These are phyloP conservation scores for Pasiphila rectangulata DNA, from an alignment of 2,888 invertebrate species.

Conservation along the genomic window DNA sequence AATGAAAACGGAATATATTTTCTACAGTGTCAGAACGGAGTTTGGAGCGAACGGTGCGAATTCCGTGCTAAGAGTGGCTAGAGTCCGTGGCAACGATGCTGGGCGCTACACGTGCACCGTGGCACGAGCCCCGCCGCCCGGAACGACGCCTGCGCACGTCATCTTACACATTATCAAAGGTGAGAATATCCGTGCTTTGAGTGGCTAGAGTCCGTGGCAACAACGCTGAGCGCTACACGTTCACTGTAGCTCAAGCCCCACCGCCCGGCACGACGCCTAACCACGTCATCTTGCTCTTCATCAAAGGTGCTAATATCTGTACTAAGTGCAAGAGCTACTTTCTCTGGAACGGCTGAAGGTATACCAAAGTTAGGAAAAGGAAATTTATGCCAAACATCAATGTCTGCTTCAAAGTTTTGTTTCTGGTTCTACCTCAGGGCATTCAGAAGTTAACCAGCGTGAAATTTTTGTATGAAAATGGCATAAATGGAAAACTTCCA, in stretches of 20 bases:
- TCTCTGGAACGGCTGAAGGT: too few species aligned
- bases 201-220: conserved; percentile 68
- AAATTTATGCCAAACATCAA: too few species aligned
- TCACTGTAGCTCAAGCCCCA: conserved; percentile 64
- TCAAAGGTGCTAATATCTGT: conserved; percentile 61
- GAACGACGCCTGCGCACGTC: conserved; percentile 63
- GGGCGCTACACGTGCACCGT: conserved; percentile 70
- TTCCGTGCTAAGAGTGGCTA: conserved; percentile 52
- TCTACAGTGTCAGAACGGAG: conserved; percentile 67
- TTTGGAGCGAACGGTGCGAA: conserved; percentile 72
- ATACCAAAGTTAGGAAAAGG: too few species aligned
- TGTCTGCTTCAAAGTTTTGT: too few species aligned
- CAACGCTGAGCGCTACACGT: conserved; percentile 70
- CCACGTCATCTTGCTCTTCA: conserved; percentile 65
- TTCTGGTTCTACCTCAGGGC: too few species aligned
- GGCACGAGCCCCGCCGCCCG: conserved; percentile 62
- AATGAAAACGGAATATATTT: background rate
- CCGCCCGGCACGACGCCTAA: conserved; percentile 62
- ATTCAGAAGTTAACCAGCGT: too few species aligned
- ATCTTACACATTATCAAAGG: conserved; percentile 72
- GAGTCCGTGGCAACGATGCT: conserved; percentile 67
- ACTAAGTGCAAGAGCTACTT: too few species aligned
- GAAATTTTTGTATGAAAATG: too few species aligned
- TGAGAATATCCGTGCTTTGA: conserved; percentile 43
- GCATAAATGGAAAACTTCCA: too few species aligned